Evolutionary conservation across 2,888 invertebrate species (phyloP), one percentile per base, ranked within the genome.

Genomic region (Mythimna lalbum): DNA sequence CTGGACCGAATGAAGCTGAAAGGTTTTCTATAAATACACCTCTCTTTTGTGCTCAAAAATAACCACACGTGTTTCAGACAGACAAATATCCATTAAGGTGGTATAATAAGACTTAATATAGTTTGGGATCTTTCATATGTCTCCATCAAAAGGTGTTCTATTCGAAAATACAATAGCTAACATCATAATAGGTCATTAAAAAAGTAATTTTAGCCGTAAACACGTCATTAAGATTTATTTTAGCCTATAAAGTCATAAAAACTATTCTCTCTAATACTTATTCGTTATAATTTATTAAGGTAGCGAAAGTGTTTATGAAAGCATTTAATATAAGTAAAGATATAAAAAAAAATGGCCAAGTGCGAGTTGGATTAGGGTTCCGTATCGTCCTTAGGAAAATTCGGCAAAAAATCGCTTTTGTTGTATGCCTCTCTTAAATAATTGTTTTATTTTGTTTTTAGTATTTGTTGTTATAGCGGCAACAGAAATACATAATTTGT

Each of bases 171-270:
- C 81, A 77, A 63, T 80, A 67, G 61, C 76, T 60, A 39, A 36
- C 47, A 36, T 56, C 39, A 74, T 69, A 39, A 36, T 27, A 72
- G 64, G 27, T 49, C 61, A 50, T 61, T 76, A 31, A 76, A 65
- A 76, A 77, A 63, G 63, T 80, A 75, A 81, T 57, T 39, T 60
- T 31, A 60, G 61, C 47, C 81, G 27, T 78, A 69, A 78, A 78
- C 64, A 63, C 52, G 77, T 78, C 77, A 65, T 47, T 50, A 17
- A 33, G 64, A 76, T 81, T 81, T 76, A 81, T 76, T 81, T 47
- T 63, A 36, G 33, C 23, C 55, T 27, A 74, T 76, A 67, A 80
- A 67, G 63, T 53, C 67, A 56, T 67, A 49, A 75, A 50, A 55
- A 27, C 36, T 53, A 55, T 63, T 80, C 9, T 27, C n/a, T 21